Evolutionary conservation across 1,140 invertebrate genomes (phyloP), one percentile per base, ranked within the genome.

Genomic region (Battus philenor): DNA sequence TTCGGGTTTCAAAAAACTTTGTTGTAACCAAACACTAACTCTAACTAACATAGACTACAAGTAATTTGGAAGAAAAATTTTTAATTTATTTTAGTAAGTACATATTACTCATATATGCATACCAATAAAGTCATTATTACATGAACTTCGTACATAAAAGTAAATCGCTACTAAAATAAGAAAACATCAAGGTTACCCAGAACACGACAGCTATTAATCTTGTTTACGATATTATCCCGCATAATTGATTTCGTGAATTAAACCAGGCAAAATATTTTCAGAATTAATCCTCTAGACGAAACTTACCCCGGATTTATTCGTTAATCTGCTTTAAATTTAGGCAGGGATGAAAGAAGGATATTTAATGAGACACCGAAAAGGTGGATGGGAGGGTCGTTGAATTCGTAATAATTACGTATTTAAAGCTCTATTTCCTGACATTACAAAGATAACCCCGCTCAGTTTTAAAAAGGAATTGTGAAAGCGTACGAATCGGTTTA

Each of bases 271-370:
- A 36, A 36, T 36, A 36, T 36, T 36, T 36, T 36, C 33, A 36
- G 16, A 22, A 36, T 36, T 36, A 36, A 36, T 36, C 33, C 33
- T 17, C 16, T 20, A 36, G 33, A 36, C 33, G 33, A 36, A 36
- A 36, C 33, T 36, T 36, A 36, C 33, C 17, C 33, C 10, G 15
- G 33, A 36, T 36, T 36, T 36, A 36, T 36, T 1, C 33, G n/a
- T 36, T 36, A 36, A 36, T 36, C 33, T 10, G 33, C 33, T 36
- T 36, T 10, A 36, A 36, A 36, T 36, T 36, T 36, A 18, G 33
- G 9, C 20, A 10, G 8, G 15, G 32, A 6, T 17, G 15, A 20
- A 36, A 36, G 33, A 36, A 36, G 16, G 33, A 20, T 20, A 10
- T 36, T 36, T 22, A 36, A 36, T 36, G 33, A 36, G 17, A 36